A percentile compares a stretch with the other conserved stretches of the same genome.
Evolutionary conservation across 2,797 vertebrate species (phyloP).

Genomic region (Chrosomus eos): DNA sequence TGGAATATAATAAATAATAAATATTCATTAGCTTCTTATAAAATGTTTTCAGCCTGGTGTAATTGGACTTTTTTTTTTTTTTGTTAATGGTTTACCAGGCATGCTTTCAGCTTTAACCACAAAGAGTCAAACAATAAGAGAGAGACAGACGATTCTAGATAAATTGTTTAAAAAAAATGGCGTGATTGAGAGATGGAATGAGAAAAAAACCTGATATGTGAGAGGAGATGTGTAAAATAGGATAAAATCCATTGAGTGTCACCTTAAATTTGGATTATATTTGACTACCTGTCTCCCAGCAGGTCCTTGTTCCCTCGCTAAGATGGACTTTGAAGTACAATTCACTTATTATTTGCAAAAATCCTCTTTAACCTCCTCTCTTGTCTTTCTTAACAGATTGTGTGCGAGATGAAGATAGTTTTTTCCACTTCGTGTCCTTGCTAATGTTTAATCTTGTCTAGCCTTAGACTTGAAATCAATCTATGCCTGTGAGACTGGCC

Average conservation of each 20-base stretch:
- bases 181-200: slow-evolving; percentile 56
- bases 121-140: slow-evolving; percentile 59
- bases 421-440: background rate
- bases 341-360: slow-evolving; percentile 2
- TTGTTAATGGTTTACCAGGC: slow-evolving; percentile 70
- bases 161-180: slow-evolving; percentile 62
- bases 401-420: background rate
- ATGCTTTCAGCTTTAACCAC: slow-evolving; percentile 47
- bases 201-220: slow-evolving; percentile 66
- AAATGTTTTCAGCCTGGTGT: slow-evolving; percentile 66
- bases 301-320: slow-evolving; percentile 31
- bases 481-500: slow-evolving; percentile 20
- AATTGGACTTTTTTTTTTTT: slow-evolving; percentile 70
- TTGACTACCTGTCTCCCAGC: slow-evolving; percentile 58
- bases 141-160: slow-evolving; percentile 48
- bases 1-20: slow-evolving; percentile 70
- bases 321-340: slow-evolving; percentile 40
- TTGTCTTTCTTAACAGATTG: background rate
- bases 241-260: slow-evolving; percentile 59
- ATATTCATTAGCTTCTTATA: slow-evolving; percentile 62
- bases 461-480: slow-evolving; percentile 33
- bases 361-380: slow-evolving; percentile 1
- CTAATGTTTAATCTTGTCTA: slow-evolving; percentile 27
- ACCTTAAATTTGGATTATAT: slow-evolving; percentile 43
- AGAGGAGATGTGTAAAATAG: slow-evolving; percentile 58